Conservation (phyloP, 2,888 invertebrate genomes). For the Phaonia tiefii region DNA sequence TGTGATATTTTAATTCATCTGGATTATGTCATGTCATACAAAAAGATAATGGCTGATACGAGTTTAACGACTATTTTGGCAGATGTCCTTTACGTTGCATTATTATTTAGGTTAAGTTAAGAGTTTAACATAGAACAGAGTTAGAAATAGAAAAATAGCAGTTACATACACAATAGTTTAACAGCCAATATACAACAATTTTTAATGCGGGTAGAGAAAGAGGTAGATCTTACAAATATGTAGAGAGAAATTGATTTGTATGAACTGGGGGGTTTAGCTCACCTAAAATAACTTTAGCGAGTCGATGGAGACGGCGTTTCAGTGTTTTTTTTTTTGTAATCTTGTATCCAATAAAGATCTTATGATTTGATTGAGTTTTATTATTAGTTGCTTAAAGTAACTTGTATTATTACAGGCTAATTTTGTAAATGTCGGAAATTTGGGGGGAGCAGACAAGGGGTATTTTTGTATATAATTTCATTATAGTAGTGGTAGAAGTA, state of each 20-base stretch:
- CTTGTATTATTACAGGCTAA: conserved; percentile 62
- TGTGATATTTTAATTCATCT: too few relatives aligned
- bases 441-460: conserved; percentile 59
- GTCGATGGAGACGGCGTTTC: conserved; percentile 25
- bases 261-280: conserved; percentile 81
- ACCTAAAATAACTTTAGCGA: conserved; percentile 73
- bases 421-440: conserved; percentile 66
- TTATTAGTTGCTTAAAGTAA: conserved; percentile 69
- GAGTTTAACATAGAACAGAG: background rate
- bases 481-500: conserved; percentile 7
- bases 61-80: too few relatives aligned
- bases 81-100: too few relatives aligned
- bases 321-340: conserved; percentile 54
- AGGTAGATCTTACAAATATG: background rate
- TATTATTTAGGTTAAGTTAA: too few relatives aligned
- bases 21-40: too few relatives aligned
- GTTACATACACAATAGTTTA: conserved; percentile 12
- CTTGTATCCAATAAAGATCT: conserved; percentile 42
- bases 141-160: background rate
- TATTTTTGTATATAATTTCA: conserved; percentile 53
- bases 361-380: conserved; percentile 66
- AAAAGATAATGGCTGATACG: too few relatives aligned
- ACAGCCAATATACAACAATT: background rate
- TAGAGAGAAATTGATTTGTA: conserved; percentile 56
- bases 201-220: background rate